phyloP scores from a whole-genome alignment of 2,797 vertebrate species.

The Loris lydekkerianus region DNA sequence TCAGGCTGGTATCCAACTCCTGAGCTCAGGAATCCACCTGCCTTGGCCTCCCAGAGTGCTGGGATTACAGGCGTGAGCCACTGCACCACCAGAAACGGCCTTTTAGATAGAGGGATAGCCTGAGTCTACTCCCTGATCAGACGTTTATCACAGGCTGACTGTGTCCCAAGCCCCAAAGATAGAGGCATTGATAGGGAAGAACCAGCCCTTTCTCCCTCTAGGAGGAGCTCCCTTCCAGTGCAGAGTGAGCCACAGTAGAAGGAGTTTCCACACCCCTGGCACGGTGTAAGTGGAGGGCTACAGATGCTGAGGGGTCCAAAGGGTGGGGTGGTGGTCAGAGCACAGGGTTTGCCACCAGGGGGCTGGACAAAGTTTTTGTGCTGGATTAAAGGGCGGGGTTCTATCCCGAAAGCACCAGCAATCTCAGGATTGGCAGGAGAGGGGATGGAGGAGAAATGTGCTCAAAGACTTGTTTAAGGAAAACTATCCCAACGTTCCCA shows the following conservation, averaged over 20 bases:
- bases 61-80: too few relatives aligned
- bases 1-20: too few relatives aligned
- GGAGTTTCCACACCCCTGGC: neutral
- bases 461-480: neutral
- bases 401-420: neutral
- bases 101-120: neutral
- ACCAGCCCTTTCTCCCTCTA: neutral
- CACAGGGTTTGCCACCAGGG: neutral
- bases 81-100: too few relatives aligned
- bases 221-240: neutral
- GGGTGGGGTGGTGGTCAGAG: neutral
- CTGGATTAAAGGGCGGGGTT: neutral
- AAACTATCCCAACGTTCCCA: neutral
- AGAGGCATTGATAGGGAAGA: neutral
- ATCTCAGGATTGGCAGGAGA: neutral
- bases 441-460: neutral
- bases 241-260: neutral
- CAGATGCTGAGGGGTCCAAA: neutral
- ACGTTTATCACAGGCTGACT: neutral
- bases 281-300: neutral
- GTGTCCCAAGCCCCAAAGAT: neutral
- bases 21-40: too few relatives aligned
- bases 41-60: too few relatives aligned
- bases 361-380: neutral
- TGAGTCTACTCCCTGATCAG: neutral